Evolutionary conservation across 2,888 invertebrate species (phyloP), one percentile per base, ranked within the genome.

Genomic region (Troilus luridus): DNA sequence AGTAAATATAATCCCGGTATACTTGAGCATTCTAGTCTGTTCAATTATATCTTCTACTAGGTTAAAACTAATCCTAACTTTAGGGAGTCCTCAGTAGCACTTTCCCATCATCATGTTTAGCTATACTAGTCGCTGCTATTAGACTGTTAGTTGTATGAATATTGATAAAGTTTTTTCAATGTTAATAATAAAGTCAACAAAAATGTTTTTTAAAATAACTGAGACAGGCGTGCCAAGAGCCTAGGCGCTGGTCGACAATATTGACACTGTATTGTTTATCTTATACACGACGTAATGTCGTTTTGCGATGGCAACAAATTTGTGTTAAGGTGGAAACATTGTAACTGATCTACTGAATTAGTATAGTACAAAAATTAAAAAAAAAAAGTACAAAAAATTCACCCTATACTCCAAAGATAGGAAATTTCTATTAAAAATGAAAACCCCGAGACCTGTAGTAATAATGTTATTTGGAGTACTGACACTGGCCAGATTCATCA

Each of bases 151-250:
- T 41, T 41, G 41, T 5, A 41, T 41, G 41, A 5, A 17, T 77
- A 77, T 77, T 41, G 27, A 27, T 77, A 77, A 27, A 41, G 72
- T 77, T 77, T 77, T 27, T 27, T 77, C n/a, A n/a, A 10, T 72
- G 72, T 17, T 7, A 27, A n/a, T 12, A 67, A 24, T 41, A n/a
- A 41, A 77, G 72, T 41, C 14, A 77, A 77, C 72, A 77, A 17
- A 41, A 77, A n/a, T n/a, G n/a, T 5, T 17, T 77, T 27, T 77
- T 77, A 27, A 77, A 77, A 77, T 77, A 77, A 77, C 72, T 77
- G 72, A 27, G 72, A 77, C 72, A 77, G 67, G 41, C 41, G 17
- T n/a, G 17, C 27, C 72, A 77, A 17, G 17, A 14, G 7, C 24
- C 2, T 27, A 24, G n/a, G n/a, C 12, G 67, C 67, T 24, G 6